Percentiles rank a stretch among this genome's conserved stretches.
Conservation (phyloP, 2,797 vertebrate species). For the Neopelma chrysocephalum region DNA sequence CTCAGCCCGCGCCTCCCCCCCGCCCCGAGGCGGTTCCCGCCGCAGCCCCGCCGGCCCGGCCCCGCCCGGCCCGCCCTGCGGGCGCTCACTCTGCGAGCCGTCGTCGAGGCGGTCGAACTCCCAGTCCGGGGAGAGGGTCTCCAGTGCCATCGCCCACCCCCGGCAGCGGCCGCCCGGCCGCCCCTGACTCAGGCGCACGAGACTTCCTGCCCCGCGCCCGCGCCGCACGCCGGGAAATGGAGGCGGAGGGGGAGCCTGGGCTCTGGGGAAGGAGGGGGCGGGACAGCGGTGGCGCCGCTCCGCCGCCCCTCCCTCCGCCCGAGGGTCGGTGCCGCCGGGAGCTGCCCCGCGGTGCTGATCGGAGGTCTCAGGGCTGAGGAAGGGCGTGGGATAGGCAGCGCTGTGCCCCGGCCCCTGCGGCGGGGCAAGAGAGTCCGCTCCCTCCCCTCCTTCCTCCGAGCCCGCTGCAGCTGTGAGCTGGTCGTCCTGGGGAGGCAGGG, state of each 20-base stretch:
- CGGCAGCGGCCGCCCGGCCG: not conserved
- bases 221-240: constrained; percentile 67
- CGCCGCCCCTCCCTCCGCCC: not conserved
- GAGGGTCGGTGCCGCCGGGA: rapidly evolving
- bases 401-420: not conserved
- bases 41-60: not conserved
- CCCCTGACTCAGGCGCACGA: constrained; percentile 73
- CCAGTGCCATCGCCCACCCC: constrained; percentile 80
- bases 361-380: not conserved
- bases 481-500: not conserved
- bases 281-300: not conserved
- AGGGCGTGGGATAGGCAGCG: too few relatives aligned
- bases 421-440: not conserved
- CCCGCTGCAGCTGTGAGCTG: not conserved
- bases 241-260: constrained; percentile 22
- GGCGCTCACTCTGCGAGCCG: constrained; percentile 91
- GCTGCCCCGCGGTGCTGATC: not conserved
- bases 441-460: too few relatives aligned
- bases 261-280: not conserved
- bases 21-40: not conserved
- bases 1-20: not conserved
- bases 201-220: constrained; percentile 71
- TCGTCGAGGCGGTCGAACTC: constrained; percentile 97
- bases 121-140: constrained; percentile 91
- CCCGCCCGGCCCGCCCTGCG: not conserved